Percentiles rank a stretch among this genome's conserved stretches.
Conservation (phyloP, 2,113 vertebrate species). For the Apteryx owenii region DNA sequence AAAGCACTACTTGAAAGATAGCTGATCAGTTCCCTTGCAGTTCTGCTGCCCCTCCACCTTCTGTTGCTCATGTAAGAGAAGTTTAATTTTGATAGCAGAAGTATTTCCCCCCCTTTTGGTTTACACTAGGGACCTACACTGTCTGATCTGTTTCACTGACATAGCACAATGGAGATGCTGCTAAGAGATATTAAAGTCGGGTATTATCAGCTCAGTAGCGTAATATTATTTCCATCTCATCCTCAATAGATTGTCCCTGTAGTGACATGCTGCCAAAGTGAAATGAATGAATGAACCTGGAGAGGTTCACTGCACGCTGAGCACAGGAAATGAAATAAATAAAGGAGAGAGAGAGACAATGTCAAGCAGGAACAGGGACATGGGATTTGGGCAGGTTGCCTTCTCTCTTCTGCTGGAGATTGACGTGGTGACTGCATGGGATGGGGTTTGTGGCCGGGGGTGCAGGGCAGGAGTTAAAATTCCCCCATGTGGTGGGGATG, state of each 20-base stretch:
- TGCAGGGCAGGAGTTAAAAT: not conserved
- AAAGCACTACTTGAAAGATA: not conserved
- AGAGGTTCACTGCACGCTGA: not conserved
- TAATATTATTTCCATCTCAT: constrained; percentile 64
- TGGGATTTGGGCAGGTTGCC: not conserved
- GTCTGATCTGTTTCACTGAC: constrained; percentile 41
- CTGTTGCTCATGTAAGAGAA: not conserved
- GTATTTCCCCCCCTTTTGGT: not conserved
- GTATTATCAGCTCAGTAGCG: not conserved
- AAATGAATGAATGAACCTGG: constrained; percentile 40
- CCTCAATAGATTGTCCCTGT: constrained; percentile 16
- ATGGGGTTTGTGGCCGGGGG: not conserved
- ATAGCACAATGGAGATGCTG: constrained; percentile 29
- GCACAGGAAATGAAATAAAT: constrained; percentile 22
- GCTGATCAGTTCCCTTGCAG: not conserved
- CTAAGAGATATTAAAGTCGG: constrained; percentile 56
- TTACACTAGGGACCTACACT: not conserved
- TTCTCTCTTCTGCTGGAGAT: not conserved
- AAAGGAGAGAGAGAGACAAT: not conserved
- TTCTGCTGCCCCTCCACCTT: not conserved
- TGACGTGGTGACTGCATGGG: not conserved
- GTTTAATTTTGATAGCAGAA: constrained; percentile 41
- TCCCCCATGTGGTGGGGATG: not conserved
- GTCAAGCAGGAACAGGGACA: not conserved
- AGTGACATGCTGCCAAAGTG: constrained; percentile 50